These are phyloP conservation scores for Piezodorus guildinii DNA, from an alignment of 1,140 invertebrate species.

Conservation along the genomic window DNA sequence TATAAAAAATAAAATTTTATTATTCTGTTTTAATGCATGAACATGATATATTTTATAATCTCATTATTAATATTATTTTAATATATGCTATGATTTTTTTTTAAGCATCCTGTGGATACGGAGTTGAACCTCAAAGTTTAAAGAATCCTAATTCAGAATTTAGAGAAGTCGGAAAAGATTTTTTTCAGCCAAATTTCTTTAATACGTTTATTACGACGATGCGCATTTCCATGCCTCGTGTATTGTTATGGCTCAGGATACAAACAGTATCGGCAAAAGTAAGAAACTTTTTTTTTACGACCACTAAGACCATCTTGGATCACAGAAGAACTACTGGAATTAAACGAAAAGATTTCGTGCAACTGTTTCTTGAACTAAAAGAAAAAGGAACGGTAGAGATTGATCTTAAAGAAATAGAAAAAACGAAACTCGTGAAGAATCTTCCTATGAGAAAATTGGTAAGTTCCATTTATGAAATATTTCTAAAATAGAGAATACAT, in stretches of 20 bases:
- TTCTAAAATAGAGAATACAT: too few relatives aligned
- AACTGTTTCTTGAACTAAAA: slow-evolving; percentile 29
- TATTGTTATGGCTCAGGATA: slow-evolving; percentile 21
- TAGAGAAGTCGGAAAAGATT: slow-evolving; percentile 34
- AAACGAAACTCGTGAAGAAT: too few relatives aligned
- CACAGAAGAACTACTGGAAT: slow-evolving; percentile 35
- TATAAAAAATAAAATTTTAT: too few relatives aligned
- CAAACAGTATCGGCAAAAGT: slow-evolving; percentile 26
- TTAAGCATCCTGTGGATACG: slow-evolving; percentile 40
- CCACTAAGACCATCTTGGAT: slow-evolving; percentile 37
- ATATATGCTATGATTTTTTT: neutral
- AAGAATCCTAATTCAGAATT: slow-evolving; percentile 38
- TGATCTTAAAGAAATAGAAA: neutral
- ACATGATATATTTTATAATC: too few relatives aligned
- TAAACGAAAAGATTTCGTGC: slow-evolving; percentile 35
- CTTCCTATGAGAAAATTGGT: too few relatives aligned
- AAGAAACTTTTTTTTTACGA: slow-evolving; percentile 36
- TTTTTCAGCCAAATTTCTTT: slow-evolving; percentile 31
- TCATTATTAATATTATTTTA: too few relatives aligned
- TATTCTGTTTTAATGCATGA: too few relatives aligned
- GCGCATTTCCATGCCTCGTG: slow-evolving; percentile 16
- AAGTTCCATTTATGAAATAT: too few relatives aligned
- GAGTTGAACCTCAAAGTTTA: slow-evolving; percentile 43
- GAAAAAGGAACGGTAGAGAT: slow-evolving; percentile 16
- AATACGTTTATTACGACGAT: slow-evolving; percentile 23